Evolutionary conservation across 2,888 invertebrate genomes (phyloP), one percentile per base, ranked within the genome.

Genomic region (Drosophila trichaetosa): DNA sequence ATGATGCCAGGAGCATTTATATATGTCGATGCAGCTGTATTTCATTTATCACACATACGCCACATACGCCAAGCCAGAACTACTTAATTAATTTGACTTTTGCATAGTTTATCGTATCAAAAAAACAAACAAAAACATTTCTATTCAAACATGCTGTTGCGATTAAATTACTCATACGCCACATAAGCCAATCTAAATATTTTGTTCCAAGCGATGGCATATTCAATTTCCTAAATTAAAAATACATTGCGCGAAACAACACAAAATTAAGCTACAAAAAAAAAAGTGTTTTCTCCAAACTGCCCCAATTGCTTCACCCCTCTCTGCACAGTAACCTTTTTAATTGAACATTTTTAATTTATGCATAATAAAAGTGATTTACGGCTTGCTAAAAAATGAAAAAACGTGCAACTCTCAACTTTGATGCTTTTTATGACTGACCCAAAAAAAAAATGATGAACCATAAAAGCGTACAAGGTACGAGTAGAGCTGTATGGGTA

Each of bases 361-460:
- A 85, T 85, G 89, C 87, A 89, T 77, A 87, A 87, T 85, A 85
- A 87, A 89, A 82, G 82, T 75, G 84, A 85, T 85, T 85, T 84
- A 85, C 73, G 71, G 74, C 56, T 56, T 29, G 64, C 65, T 2
- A 10, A 40, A 54, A 73, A 51, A 49, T 33, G 33, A 57, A 48
- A 77, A 87, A 76, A 77, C 72, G 70, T 83, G 76, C 49, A 82
- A 73, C 82, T 89, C 82, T 79, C 73, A 89, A 75, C 85, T 87
- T 85, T 81, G 76, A 77, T 80, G 83, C 63, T 69, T 81, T 85
- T 89, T 82, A 85, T 73, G 69, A 70, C 82, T 70, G 79, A 84
- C 85, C 77, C 72, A 52, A 87, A 82, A 76, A 83, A 81, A 34
- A 24, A n/a, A 87, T 61, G 74, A 87, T 82, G 73, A 75, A 69